Base-by-base conservation (phyloP, 30 jellyfish, hydroid and myxozoan genomes). In the Turritopsis rubra region DNA sequence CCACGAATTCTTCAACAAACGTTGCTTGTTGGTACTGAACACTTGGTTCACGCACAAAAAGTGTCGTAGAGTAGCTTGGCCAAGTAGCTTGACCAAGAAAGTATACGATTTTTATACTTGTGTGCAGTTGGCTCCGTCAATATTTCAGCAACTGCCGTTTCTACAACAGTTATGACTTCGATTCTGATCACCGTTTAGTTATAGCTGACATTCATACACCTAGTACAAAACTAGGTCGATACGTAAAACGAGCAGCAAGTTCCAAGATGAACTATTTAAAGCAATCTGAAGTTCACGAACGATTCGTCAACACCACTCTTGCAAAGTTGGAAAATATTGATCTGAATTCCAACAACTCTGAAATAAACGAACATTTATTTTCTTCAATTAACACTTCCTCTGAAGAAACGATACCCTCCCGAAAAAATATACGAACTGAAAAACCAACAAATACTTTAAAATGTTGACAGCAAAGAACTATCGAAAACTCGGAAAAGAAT, bases 21-120 rank as follows among this genome's bases (percentile, higher is more conserved):
- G 23, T 16, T 16, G 23, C 19, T 28, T 71, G 18, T 71, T 28
- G 19, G 80, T 71, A n/a, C n/a, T n/a, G n/a, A n/a, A n/a, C n/a
- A n/a, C n/a, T n/a, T n/a, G n/a, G n/a, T n/a, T n/a, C n/a, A 71
- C 80, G 28, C 80, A 71, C 23, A 71, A 71, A 71, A 24, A 71
- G 80, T 71, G 80, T 71, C 80, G 80, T 16, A 71, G 80, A 71
- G 80, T 71, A 17, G 23, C 80, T 28, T 71, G 80, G 80, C 80
- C 80, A 19, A 28, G 23, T 28, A 28, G 80, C 23, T 16, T 71
- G 16, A 71, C 80, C 80, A 71, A 71, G 23, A 71, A 71, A 28
- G 23, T 20, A 20, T 71, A 71, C 23, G 80, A 71, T n/a, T 23
- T 71, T 16, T 24, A 71, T 71, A 19, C 19, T 71, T 19, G 19